A percentile compares a stretch with the other conserved stretches of the same genome.
Evolutionary conservation across 2,888 invertebrate species (phyloP).

Genomic region (Drosophila infuscata): DNA sequence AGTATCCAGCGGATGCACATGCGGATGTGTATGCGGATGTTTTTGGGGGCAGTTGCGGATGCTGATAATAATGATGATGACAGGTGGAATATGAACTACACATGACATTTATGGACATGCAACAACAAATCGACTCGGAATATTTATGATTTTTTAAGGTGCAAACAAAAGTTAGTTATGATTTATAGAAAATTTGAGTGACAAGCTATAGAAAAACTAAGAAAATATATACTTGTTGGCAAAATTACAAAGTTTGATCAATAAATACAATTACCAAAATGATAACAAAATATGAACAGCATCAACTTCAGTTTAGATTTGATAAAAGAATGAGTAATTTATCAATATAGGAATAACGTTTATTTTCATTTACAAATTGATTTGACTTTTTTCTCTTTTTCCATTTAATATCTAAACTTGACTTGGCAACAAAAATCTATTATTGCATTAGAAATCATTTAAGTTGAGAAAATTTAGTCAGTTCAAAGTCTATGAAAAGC

Average conservation of each 20-base stretch:
- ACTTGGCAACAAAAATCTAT: neutral
- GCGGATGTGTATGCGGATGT: slow-evolving; percentile 13
- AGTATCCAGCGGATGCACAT: slow-evolving; percentile 17
- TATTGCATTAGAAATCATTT: neutral
- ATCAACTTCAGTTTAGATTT: neutral
- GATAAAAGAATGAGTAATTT: neutral
- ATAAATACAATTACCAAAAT: neutral
- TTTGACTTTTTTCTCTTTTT: neutral
- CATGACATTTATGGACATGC: slow-evolving; percentile 47
- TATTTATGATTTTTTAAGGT: neutral
- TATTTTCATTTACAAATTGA: neutral
- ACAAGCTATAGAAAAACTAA: neutral
- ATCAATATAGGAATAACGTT: neutral
- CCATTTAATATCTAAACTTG: neutral
- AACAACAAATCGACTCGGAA: neutral
- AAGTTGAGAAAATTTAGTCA: neutral
- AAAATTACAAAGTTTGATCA: neutral
- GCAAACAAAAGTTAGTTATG: neutral
- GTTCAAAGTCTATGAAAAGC: neutral
- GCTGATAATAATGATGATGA: slow-evolving; percentile 45
- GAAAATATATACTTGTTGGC: neutral
- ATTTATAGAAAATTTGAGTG: neutral
- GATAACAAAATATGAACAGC: neutral
- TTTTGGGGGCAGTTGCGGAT: slow-evolving; percentile 5
- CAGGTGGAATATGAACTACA: slow-evolving; percentile 47